Percentiles rank a stretch among this genome's conserved stretches.
phyloP scores from a whole-genome alignment of 2,113 vertebrate genomes.

The Coregonus clupeaformis region DNA sequence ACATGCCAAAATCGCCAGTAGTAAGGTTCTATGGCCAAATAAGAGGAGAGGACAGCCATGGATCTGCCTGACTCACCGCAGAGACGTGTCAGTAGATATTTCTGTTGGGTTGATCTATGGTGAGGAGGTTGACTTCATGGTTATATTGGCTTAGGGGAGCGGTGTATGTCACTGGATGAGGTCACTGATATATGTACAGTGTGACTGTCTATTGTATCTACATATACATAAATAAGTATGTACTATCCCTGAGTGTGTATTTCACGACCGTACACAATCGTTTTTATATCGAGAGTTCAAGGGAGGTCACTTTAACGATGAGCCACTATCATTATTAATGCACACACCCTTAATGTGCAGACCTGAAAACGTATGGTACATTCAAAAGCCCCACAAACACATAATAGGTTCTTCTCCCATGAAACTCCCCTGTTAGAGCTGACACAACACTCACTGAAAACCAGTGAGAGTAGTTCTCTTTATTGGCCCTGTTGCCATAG shows the following conservation, averaged over 20 bases:
- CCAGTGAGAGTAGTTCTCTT: slow-evolving; percentile 16
- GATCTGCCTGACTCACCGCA: slow-evolving; percentile 4
- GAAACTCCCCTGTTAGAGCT: not conserved
- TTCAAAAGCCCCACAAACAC: not conserved
- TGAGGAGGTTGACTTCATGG: not conserved
- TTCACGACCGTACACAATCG: not conserved
- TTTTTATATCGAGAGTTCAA: slow-evolving; percentile 20
- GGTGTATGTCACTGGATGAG: not conserved
- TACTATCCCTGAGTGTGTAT: slow-evolving; percentile 15
- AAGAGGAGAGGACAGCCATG: not conserved
- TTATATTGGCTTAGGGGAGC: not conserved
- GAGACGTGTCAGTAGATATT: not conserved
- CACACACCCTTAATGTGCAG: too few relatives aligned
- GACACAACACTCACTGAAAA: not conserved
- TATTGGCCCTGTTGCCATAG: slow-evolving; percentile 42
- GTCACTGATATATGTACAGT: not conserved
- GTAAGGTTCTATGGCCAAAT: not conserved
- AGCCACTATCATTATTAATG: too few relatives aligned
- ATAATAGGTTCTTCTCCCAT: not conserved
- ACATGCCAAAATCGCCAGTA: too few relatives aligned
- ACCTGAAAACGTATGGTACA: too few relatives aligned
- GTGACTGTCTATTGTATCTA: not conserved
- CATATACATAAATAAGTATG: slow-evolving; percentile 24
- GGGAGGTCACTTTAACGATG: not conserved
- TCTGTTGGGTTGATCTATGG: not conserved